Base-by-base conservation (phyloP, 1,140 invertebrate species). In the Sycophila sp. region DNA sequence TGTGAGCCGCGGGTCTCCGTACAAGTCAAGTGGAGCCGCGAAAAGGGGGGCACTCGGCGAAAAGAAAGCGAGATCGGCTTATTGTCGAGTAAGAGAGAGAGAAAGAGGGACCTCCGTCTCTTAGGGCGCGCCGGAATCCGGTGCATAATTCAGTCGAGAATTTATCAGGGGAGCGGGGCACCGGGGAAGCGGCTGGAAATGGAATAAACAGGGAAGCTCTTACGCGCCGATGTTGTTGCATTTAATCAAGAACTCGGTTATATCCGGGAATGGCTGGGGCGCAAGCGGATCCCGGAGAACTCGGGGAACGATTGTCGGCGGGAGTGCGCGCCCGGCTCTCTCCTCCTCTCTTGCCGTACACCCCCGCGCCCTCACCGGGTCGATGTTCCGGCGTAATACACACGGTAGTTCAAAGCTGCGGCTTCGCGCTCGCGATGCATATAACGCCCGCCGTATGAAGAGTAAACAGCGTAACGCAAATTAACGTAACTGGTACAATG, bases 401-500 rank as follows among this genome's bases (percentile, higher is more conserved):
- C 22, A 42, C 26, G 30, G 22, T 34, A 22, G 22, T 53, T 69
- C n/a, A 49, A 68, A 68, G 30, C 42, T 22, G 34, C 32, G 26
- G 58, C 19, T 19, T 26, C 17, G 13, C 32, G 36, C n/a, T 15
- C 30, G 24, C 28, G 32, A 36, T 42, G 42, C n/a, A 58, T 45
- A 55, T 62, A 64, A 53, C 62, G 38, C 40, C 42, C 17, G 32
- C 51, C 36, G 47, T 71, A 75, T 73, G 42, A 75, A 64, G 70
- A 49, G 64, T 72, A 76, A 72, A 72, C 64, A 69, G 38, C 58
- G 66, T 28, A 38, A 62, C 51, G 66, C 58, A 73, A 76, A 76
- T 73, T 72, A 72, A 70, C 66, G 73, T 73, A 74, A 76, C 73
- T 58, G 67, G 60, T 73, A 73, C 72, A 73, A 72, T 72, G 51